Base-by-base conservation (phyloP, 2,113 vertebrate species). In the Eptesicus fuscus region DNA sequence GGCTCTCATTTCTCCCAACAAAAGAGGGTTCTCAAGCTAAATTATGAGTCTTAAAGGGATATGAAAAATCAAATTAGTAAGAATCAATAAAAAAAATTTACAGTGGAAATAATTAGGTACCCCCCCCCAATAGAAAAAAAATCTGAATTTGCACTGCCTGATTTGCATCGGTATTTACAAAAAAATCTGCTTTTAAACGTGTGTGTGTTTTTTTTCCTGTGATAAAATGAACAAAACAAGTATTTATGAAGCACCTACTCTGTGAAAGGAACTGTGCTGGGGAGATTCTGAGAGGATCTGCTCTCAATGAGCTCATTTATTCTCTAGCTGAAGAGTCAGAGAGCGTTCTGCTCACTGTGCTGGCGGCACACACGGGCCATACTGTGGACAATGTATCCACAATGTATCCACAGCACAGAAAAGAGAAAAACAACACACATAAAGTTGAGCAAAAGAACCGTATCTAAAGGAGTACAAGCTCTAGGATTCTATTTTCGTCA, bases 321-420 rank as follows among this genome's bases (percentile, higher is more conserved):
- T 28, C 7, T 40, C 30, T 9, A 22, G 6, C 3, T 47, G 80
- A 70, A 63, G 32, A 71, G 30, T 32, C 20, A 40, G 28, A 16
- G 2, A 5, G 35, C 0, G 0, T 32, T n/a, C 6, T 0, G 9
- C 22, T 61, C 11, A 4, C 30, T 1, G 10, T 28, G n/a, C 32
- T 4, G 16, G 1, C 47, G 28, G 40, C 79, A 35, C 25, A 30
- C 0, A 0, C 2, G 7, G 77, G 35, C 32, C n/a, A 79, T 1
- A 1, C 8, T 12, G 35, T 47, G 35, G 32, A 10, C 25, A 22
- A 76, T 16, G 30, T 49, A n/a, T n/a, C n/a, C 9, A 14, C 22
- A 85, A 44, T 0, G 1, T 22, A 32, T 25, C 74, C n/a, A 35
- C 2, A 20, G 3, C 53, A 49, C 73, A 70, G 77, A 56, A 35